Base-by-base conservation (phyloP, 2,113 vertebrate species). In the Todiramphus chloris region DNA sequence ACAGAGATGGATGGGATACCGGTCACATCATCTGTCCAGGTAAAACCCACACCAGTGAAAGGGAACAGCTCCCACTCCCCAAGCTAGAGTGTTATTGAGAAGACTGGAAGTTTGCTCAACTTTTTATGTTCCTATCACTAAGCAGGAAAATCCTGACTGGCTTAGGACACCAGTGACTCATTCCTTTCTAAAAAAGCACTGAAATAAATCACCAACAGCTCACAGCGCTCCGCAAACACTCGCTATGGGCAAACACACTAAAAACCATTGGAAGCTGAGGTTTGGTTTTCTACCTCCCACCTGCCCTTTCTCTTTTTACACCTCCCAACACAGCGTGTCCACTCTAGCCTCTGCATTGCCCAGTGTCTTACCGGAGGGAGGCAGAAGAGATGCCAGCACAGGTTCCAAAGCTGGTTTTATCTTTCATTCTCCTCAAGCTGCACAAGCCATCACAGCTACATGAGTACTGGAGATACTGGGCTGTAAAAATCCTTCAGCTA, bases 1-100 rank as follows among this genome's bases (percentile, higher is more conserved):
- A 74, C 7, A 27, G 35, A 66, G 7, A 41, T 0, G 0, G 56
- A 79, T 37, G 37, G 7, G 37, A 37, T 27, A 33, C n/a, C 3
- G 58, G 13, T 17, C 21, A 35, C n/a, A 20, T 28, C 31, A 37
- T 64, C 53, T 6, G 27, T 10, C 23, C 44, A 70, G 56, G 39
- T 15, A 55, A 5, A 39, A 66, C 8, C 18, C 51, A 66, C 28
- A 11, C 3, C 0, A 55, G 39, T 2, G 3, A 67, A 27, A 50
- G 31, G 16, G 27, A 89, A 73, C 0, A 2, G 67, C 39, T 77
- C 33, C 16, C 19, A 46, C 33, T 50, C 62, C 67, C 19, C 41
- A 13, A 30, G 24, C 35, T 3, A 5, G 1, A 14, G 19, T 5
- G 31, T 33, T 39, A 20, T 17, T 35, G 7, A 4, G 23, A 78